These are phyloP conservation scores for Muricea muricata DNA, from an alignment of 92 coral and sea anemone species.

Conservation along the genomic window DNA sequence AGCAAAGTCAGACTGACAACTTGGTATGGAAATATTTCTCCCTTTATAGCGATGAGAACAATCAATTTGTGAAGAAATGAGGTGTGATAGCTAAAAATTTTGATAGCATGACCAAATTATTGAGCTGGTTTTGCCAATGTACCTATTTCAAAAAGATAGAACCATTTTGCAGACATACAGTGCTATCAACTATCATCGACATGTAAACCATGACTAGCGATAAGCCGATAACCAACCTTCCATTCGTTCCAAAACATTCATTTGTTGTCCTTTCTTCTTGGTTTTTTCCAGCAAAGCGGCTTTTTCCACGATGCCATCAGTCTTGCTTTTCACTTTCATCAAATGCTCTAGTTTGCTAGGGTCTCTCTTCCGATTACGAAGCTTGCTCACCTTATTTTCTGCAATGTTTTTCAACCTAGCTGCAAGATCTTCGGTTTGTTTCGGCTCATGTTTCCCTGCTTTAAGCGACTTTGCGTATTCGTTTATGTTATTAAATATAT, in stretches of 20 bases:
- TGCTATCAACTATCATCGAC: too few species aligned
- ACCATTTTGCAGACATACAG: too few species aligned
- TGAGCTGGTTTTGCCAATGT: too few species aligned
- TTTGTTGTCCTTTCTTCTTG: slow-evolving; percentile 49
- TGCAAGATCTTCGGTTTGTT: not conserved
- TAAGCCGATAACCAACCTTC: slow-evolving; percentile 86
- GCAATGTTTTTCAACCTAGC: slow-evolving; percentile 29
- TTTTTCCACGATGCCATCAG: slow-evolving; percentile 42
- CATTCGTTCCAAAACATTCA: slow-evolving; percentile 87
- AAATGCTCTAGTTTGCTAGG: slow-evolving; percentile 31
- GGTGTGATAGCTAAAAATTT: too few species aligned
- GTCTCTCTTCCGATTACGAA: slow-evolving; percentile 19
- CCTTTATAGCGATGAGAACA: too few species aligned
- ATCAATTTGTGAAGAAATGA: too few species aligned
- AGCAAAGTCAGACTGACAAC: too few species aligned
- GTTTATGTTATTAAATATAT: slow-evolving; percentile 81
- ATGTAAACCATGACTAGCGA: too few species aligned
- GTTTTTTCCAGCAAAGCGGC: slow-evolving; percentile 53
- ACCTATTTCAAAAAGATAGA: too few species aligned
- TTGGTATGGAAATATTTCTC: too few species aligned
- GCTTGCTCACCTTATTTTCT: not conserved
- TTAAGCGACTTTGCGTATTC: slow-evolving; percentile 86
- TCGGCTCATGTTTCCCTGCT: slow-evolving; percentile 61
- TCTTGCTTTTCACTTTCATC: slow-evolving; percentile 46
- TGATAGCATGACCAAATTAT: too few species aligned